phyloP scores from a whole-genome alignment of 2,888 invertebrate species.

The Gandaritis pyraliata region DNA sequence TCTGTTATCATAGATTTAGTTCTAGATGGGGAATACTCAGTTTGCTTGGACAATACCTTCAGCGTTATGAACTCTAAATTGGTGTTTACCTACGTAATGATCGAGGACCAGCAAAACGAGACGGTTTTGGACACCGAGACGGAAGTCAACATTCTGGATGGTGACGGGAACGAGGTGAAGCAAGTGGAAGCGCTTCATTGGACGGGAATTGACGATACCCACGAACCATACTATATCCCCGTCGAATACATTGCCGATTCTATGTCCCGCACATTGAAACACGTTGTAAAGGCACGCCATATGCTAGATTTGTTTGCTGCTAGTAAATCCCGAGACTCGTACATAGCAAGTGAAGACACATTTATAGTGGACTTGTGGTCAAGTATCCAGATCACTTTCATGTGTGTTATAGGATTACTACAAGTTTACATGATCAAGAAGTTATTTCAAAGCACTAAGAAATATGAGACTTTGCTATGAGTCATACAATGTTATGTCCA shows the following conservation, averaged over 20 bases:
- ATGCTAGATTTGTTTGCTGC: constrained; percentile 88
- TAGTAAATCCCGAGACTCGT: constrained; percentile 91
- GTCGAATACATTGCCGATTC: constrained; percentile 86
- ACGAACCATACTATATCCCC: constrained; percentile 61
- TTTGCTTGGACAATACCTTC: constrained; percentile 95
- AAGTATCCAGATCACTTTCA: constrained; percentile 87
- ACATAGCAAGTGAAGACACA: constrained; percentile 91
- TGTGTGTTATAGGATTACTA: constrained; percentile 89
- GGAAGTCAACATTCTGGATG: constrained; percentile 45
- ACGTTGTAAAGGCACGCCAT: constrained; percentile 86
- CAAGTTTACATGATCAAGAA: constrained; percentile 92
- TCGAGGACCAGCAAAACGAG: constrained; percentile 83
- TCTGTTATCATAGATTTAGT: constrained; percentile 85
- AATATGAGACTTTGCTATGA: constrained; percentile 1
- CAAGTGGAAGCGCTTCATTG: constrained; percentile 67
- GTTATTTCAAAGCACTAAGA: constrained; percentile 55
- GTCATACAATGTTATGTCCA: background rate
- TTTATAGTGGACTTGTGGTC: constrained; percentile 93
- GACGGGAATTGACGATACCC: constrained; percentile 58
- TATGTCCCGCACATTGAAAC: constrained; percentile 85
- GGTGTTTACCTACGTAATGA: constrained; percentile 90
- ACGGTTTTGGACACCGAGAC: constrained; percentile 52
- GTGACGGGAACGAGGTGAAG: constrained; percentile 57
- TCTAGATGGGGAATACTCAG: constrained; percentile 89
- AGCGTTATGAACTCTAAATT: constrained; percentile 92